These are phyloP conservation scores for Galeopterus variegatus DNA, from an alignment of 2,113 vertebrate species.

Conservation along the genomic window DNA sequence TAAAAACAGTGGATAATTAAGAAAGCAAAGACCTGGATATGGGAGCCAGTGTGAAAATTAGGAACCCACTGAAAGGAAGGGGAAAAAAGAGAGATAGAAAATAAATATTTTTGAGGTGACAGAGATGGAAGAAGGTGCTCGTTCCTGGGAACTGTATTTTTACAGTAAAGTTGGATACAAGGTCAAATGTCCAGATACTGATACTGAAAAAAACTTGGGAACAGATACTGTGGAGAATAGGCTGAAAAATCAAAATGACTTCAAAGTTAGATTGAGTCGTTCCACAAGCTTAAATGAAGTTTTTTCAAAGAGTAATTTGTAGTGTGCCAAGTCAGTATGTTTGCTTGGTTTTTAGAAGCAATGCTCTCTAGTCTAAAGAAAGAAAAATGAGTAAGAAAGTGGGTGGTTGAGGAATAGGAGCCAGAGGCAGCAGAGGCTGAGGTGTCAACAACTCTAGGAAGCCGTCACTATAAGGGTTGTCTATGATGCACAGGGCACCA, in stretches of 20 bases:
- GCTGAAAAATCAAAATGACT: conserved; percentile 27
- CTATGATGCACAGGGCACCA: neutral
- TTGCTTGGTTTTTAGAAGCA: conserved; percentile 41
- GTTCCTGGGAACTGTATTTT: conserved; percentile 18
- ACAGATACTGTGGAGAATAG: neutral
- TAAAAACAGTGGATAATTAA: neutral
- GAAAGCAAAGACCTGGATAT: neutral
- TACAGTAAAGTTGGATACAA: conserved; percentile 10
- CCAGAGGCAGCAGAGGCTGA: neutral
- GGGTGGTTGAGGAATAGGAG: neutral
- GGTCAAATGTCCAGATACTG: neutral
- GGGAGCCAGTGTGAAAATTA: conserved; percentile 40
- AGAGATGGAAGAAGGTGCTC: conserved; percentile 22
- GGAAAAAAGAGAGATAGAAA: neutral
- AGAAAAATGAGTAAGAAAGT: neutral
- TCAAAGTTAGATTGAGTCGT: neutral
- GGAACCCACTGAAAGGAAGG: neutral
- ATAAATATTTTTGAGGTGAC: neutral
- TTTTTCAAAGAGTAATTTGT: conserved; percentile 11
- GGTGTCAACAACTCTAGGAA: neutral
- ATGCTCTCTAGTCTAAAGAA: neutral
- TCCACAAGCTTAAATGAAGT: neutral
- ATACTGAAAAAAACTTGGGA: neutral
- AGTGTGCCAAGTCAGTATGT: neutral
- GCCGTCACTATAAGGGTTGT: neutral